Conservation (phyloP, 1,140 invertebrate genomes). For the Lordiphosa collinella region DNA sequence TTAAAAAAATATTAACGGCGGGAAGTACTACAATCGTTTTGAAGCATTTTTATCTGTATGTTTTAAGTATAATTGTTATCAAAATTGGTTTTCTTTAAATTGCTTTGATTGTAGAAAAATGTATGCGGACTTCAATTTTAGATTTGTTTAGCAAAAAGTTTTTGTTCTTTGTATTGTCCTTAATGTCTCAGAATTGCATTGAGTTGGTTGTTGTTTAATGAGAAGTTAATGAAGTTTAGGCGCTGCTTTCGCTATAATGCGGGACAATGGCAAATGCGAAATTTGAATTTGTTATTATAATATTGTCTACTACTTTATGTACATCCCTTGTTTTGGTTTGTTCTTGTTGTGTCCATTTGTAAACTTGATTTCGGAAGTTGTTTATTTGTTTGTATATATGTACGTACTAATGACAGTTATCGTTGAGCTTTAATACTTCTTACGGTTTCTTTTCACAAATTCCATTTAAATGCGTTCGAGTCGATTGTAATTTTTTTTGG, state of each 20-base stretch:
- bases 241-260: conserved; percentile 10
- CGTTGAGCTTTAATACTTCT: conserved; percentile 69
- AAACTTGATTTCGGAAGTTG: conserved; percentile 45
- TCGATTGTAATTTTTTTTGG: conserved; percentile 54
- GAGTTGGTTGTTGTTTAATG: conserved; percentile 44
- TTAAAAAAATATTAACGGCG: conserved; percentile 74
- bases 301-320: conserved; percentile 79
- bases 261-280: conserved; percentile 56
- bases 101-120: conserved; percentile 73
- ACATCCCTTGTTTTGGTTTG: conserved; percentile 78
- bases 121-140: conserved; percentile 48
- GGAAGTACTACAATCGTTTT: conserved; percentile 74
- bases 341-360: conserved; percentile 63
- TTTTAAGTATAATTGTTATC: conserved; percentile 48
- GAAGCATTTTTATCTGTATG: conserved; percentile 58
- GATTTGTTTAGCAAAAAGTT: conserved; percentile 48
- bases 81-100: conserved; percentile 41
- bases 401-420: conserved; percentile 41
- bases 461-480: conserved; percentile 60
- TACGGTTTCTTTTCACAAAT: conserved; percentile 45
- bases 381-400: conserved; percentile 11
- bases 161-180: conserved; percentile 69
- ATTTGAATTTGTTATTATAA: conserved; percentile 44
- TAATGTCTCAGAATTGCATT: conserved; percentile 71
- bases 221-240: conserved; percentile 31